phyloP scores from a whole-genome alignment of 2,113 vertebrate species.

The Apodemus speciosus region DNA sequence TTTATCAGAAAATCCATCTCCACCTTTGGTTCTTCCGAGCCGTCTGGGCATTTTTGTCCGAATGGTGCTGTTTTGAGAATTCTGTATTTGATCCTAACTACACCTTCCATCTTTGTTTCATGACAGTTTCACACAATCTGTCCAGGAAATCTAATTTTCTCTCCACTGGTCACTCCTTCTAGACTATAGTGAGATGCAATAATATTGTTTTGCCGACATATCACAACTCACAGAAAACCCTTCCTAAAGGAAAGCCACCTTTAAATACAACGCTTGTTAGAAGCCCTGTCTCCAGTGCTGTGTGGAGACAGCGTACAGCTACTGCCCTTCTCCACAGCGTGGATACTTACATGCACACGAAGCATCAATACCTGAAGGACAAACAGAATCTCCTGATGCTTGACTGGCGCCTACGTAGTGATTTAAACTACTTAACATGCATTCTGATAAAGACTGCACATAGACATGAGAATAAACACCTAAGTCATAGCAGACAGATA shows the following conservation, averaged over 20 bases:
- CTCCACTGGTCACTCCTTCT: constrained; percentile 23
- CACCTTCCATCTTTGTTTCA: background rate
- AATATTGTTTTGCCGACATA: constrained; percentile 23
- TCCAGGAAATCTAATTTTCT: constrained; percentile 47
- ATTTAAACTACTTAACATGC: background rate
- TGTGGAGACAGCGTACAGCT: background rate
- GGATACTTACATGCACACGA: background rate
- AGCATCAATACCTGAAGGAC: background rate
- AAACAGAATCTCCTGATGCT: background rate
- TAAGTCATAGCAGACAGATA: background rate
- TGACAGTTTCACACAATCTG: constrained; percentile 3
- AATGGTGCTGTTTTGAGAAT: background rate
- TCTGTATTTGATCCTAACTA: background rate
- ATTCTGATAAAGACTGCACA: background rate
- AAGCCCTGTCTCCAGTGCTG: background rate
- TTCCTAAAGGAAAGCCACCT: background rate
- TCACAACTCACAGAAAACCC: constrained; percentile 21
- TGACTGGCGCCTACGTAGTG: background rate
- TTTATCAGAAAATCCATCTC: background rate
- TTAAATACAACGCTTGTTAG: background rate
- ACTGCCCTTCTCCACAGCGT: background rate
- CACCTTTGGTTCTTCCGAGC: background rate
- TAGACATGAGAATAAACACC: background rate
- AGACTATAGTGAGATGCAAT: constrained; percentile 66
- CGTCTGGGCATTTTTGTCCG: background rate